Percentiles rank a stretch among this genome's conserved stretches.
Evolutionary conservation across 2,113 vertebrate genomes (phyloP).

Genomic region (Falco punctatus): DNA sequence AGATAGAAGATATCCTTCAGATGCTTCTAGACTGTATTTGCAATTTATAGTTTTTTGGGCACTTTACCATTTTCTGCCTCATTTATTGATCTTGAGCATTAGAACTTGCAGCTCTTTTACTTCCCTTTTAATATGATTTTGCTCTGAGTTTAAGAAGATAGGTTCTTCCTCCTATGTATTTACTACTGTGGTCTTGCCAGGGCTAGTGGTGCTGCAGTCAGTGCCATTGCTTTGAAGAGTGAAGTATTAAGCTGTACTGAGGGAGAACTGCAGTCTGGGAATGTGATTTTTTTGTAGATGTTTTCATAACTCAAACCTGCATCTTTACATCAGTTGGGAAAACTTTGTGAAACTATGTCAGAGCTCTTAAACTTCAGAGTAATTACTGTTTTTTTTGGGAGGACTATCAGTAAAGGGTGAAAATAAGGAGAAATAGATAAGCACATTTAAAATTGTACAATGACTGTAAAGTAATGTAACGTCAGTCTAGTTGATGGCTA

Average conservation of each 20-base stretch:
- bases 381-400: not conserved
- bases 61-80: not conserved
- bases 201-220: not conserved
- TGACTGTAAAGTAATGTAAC: not conserved
- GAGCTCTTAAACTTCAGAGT: not conserved
- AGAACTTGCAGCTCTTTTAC: not conserved
- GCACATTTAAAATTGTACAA: not conserved
- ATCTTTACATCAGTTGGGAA: not conserved
- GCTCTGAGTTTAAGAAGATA: not conserved
- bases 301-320: not conserved
- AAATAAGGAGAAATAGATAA: not conserved
- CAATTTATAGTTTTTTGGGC: not conserved
- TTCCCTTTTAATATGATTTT: not conserved
- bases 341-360: not conserved
- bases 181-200: not conserved
- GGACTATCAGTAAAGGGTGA: not conserved
- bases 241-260: not conserved
- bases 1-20: not conserved
- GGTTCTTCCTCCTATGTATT: not conserved
- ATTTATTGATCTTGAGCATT: not conserved
- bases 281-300: not conserved
- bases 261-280: accelerated
- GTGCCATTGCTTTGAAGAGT: not conserved
- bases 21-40: not conserved
- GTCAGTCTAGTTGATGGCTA: not conserved